Base-by-base conservation (phyloP, 2,888 invertebrate species). In the Acrocyrtus sp. region DNA sequence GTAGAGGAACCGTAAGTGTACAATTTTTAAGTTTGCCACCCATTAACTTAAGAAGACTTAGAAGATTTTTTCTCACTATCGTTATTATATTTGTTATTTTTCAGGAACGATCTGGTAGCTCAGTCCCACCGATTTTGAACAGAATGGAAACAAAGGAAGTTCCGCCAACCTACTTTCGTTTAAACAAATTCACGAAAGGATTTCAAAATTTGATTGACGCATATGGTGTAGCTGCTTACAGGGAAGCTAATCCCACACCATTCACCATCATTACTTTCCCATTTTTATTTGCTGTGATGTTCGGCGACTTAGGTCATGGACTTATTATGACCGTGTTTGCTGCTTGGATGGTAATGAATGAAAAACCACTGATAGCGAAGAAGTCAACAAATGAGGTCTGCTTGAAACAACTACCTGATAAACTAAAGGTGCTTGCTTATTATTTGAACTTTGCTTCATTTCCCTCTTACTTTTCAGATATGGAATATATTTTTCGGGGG, bases 401-500 rank as follows among this genome's bases (percentile, higher is more conserved):
- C 10, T n/a, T n/a, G n/a, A n/a, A n/a, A n/a, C n/a, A n/a, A n/a
- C n/a, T n/a, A n/a, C n/a, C n/a, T n/a, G n/a, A n/a, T n/a, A n/a
- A n/a, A n/a, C n/a, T n/a, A n/a, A n/a, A n/a, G n/a, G n/a, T n/a
- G n/a, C n/a, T n/a, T n/a, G n/a, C n/a, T n/a, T n/a, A n/a, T n/a
- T n/a, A n/a, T n/a, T n/a, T n/a, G n/a, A n/a, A n/a, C n/a, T n/a
- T n/a, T n/a, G n/a, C n/a, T n/a, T n/a, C n/a, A n/a, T n/a, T n/a
- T n/a, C n/a, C n/a, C n/a, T n/a, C n/a, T n/a, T n/a, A n/a, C n/a
- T 56, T 85, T 86, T 69, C 82, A 96, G 92, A 98, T 98, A 80
- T 97, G 96, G 94, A 95, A 92, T 84, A 98, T 96, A 80, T 97
- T 98, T 88, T 98, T 98, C 85, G 95, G 94, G 79, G 98, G 98